phyloP scores from a whole-genome alignment of 2,888 invertebrate species.

The Lymantria dispar region DNA sequence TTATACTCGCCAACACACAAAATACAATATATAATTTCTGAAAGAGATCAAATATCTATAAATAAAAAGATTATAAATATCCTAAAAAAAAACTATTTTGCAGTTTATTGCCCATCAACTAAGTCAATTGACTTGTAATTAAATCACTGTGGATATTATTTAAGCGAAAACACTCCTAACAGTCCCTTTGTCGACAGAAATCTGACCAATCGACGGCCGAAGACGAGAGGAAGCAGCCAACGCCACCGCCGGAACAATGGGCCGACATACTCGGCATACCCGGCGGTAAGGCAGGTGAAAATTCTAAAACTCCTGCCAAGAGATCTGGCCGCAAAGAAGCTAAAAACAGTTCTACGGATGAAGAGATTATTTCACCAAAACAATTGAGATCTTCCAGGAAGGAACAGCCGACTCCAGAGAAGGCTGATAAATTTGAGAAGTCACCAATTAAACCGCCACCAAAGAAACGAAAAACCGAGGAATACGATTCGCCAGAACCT shows the following conservation, averaged over 20 bases:
- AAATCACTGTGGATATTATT: constrained; percentile 20
- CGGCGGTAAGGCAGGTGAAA: constrained; percentile 35
- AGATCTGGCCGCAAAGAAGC: constrained; percentile 14
- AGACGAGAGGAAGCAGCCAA: constrained; percentile 68
- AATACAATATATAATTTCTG: neutral
- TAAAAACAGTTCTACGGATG: constrained; percentile 38
- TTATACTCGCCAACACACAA: constrained; percentile 7
- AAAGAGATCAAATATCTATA: neutral
- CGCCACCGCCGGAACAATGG: constrained; percentile 75
- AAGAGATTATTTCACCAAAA: constrained; percentile 55
- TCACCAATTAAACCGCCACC: constrained; percentile 57
- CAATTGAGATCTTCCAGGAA: constrained; percentile 64
- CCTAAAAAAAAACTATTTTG: neutral
- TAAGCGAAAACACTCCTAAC: constrained; percentile 15
- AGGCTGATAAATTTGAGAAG: constrained; percentile 29
- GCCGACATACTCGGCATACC: constrained; percentile 75
- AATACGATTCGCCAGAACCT: constrained; percentile 48
- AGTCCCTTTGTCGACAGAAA: constrained; percentile 34
- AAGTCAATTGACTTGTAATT: constrained; percentile 1
- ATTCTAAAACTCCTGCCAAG: constrained; percentile 12
- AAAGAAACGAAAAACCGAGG: constrained; percentile 58
- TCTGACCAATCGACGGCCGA: constrained; percentile 39
- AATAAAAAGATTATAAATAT: neutral
- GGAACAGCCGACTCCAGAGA: constrained; percentile 46
- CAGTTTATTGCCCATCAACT: neutral